phyloP scores from a whole-genome alignment of 2,888 invertebrate species.

The Chrysolina haemoptera region DNA sequence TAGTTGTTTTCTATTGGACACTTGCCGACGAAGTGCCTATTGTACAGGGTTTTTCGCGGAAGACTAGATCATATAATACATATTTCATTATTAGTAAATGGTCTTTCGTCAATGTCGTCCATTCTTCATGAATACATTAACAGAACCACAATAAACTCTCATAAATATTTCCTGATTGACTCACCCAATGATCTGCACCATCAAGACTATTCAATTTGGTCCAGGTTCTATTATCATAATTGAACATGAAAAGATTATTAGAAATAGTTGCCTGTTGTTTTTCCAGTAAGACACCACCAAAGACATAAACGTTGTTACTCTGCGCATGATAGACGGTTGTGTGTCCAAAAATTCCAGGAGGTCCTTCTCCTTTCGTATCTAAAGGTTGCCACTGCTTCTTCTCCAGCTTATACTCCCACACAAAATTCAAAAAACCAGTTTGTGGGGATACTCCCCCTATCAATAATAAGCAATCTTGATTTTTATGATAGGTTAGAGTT shows the following conservation, averaged over 20 bases:
- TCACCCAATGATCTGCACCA: constrained; percentile 67
- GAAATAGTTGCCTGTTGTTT: constrained; percentile 76
- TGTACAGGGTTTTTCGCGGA: too few species aligned
- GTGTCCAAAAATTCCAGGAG: constrained; percentile 90
- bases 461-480: constrained; percentile 83
- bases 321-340: constrained; percentile 88
- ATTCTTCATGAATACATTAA: too few species aligned
- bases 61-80: too few species aligned
- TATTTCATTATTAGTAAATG: too few species aligned
- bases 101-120: too few species aligned
- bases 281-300: constrained; percentile 88
- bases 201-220: constrained; percentile 69
- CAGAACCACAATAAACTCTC: too few species aligned
- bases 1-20: too few species aligned
- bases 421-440: constrained; percentile 80
- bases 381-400: constrained; percentile 82
- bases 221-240: constrained; percentile 85
- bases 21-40: too few species aligned
- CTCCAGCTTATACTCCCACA: constrained; percentile 87
- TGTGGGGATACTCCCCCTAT: constrained; percentile 90
- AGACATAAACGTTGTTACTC: constrained; percentile 89
- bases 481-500: constrained; percentile 86
- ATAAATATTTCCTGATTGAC: constrained; percentile 47
- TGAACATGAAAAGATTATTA: constrained; percentile 84
- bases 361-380: constrained; percentile 80